phyloP scores from a whole-genome alignment of 2,113 vertebrate genomes.

The Leucopsar rothschildi region DNA sequence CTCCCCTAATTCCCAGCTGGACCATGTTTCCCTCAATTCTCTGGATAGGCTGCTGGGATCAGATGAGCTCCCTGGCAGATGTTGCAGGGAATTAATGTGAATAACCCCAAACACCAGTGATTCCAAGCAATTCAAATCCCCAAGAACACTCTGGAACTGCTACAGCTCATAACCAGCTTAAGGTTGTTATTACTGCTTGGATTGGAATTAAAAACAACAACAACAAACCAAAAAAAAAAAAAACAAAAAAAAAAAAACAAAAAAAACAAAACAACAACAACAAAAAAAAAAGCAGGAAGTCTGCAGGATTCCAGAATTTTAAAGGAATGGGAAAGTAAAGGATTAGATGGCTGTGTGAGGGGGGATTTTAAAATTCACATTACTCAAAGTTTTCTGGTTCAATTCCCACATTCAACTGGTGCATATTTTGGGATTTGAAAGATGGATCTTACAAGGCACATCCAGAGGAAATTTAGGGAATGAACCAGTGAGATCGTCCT shows the following conservation, averaged over 20 bases:
- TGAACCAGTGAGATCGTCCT: accelerated
- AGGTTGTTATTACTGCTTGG: neutral
- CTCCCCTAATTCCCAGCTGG: neutral
- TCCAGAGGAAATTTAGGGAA: neutral
- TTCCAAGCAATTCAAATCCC: neutral
- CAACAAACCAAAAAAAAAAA: too few species aligned
- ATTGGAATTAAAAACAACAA: neutral
- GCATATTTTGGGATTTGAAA: neutral
- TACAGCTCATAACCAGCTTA: neutral
- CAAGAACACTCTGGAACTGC: neutral
- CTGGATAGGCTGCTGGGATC: neutral
- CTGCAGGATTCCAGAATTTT: neutral
- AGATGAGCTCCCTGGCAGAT: neutral
- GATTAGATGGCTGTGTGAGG: neutral
- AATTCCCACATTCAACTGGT: neutral
- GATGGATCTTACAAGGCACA: neutral
- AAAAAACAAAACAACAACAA: neutral
- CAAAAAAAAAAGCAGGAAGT: neutral
- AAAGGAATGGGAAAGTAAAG: neutral
- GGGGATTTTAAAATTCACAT: neutral
- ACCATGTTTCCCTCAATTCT: neutral
- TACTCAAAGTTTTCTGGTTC: neutral
- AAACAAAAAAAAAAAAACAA: neutral
- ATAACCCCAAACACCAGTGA: neutral
- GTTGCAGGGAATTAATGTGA: neutral